A percentile compares a stretch with the other conserved stretches of the same genome.
These are phyloP conservation scores for Oenanthe melanoleuca DNA, from an alignment of 2,113 vertebrate species.

Conservation along the genomic window DNA sequence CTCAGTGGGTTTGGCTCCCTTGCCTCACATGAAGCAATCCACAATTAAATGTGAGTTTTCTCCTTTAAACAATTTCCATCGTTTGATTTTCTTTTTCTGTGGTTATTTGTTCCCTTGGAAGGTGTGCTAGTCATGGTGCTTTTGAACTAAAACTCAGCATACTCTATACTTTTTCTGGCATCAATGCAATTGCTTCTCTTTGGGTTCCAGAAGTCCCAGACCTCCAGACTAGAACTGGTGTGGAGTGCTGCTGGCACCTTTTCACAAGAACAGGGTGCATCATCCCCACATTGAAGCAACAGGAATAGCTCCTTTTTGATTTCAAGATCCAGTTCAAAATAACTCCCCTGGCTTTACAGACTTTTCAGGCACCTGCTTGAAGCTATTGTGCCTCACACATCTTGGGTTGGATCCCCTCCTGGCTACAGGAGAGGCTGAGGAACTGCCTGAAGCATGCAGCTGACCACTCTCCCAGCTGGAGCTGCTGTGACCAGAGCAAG, in stretches of 20 bases:
- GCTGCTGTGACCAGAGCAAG: neutral
- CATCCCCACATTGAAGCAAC: slow-evolving; percentile 4
- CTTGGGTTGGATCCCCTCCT: neutral
- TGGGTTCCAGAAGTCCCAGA: slow-evolving; percentile 51
- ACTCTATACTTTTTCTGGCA: slow-evolving; percentile 50
- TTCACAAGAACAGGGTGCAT: neutral
- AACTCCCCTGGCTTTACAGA: neutral
- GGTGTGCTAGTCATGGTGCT: slow-evolving; percentile 58
- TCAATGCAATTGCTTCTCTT: slow-evolving; percentile 31
- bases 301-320: neutral
- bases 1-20: slow-evolving; percentile 55
- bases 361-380: neutral
- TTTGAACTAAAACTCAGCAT: slow-evolving; percentile 61
- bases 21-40: slow-evolving; percentile 54
- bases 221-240: slow-evolving; percentile 18
- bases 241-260: neutral
- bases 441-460: rapidly evolving
- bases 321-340: slow-evolving; percentile 30
- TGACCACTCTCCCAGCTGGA: neutral
- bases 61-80: slow-evolving; percentile 58
- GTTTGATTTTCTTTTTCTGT: slow-evolving; percentile 62
- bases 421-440: neutral
- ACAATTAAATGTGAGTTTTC: slow-evolving; percentile 58
- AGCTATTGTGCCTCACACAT: neutral
- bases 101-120: slow-evolving; percentile 63